Evolutionary conservation across 2,113 vertebrate species (phyloP).

Genomic region (Chamaetylas fuelleborni): DNA sequence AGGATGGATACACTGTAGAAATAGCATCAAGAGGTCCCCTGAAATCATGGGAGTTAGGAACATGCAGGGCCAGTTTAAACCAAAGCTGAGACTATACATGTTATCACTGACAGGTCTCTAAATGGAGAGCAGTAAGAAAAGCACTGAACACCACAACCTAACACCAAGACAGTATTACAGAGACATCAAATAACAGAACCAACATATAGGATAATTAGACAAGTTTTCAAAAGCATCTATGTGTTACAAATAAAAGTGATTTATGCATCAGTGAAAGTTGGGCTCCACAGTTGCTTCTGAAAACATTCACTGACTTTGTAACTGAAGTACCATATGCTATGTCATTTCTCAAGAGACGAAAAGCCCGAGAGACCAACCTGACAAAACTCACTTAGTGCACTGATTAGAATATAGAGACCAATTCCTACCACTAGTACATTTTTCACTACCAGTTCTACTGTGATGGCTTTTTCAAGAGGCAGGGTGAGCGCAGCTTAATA

Average conservation of each 20-base stretch:
- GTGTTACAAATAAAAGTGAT: background rate
- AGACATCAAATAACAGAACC: background rate
- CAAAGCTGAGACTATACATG: background rate
- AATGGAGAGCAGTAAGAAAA: background rate
- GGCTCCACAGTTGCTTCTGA: background rate
- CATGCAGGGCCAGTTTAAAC: background rate
- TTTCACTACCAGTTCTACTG: background rate
- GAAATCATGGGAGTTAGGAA: background rate
- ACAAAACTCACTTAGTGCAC: slow-evolving; percentile 54
- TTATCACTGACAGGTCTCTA: background rate
- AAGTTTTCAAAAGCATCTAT: background rate
- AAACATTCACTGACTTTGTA: background rate
- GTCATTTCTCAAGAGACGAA: slow-evolving; percentile 49
- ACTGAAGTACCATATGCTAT: slow-evolving; percentile 38
- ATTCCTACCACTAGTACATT: background rate
- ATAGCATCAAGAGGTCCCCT: background rate
- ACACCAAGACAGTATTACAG: background rate
- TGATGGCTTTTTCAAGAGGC: slow-evolving; percentile 2
- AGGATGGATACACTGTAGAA: background rate
- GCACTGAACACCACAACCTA: background rate
- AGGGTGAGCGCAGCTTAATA: background rate
- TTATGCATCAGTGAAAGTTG: background rate
- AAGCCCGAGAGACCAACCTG: slow-evolving; percentile 50
- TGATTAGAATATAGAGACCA: slow-evolving; percentile 16
- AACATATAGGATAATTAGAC: background rate